Conservation (phyloP, 2,113 vertebrate species). For the Pelecanus crispus region DNA sequence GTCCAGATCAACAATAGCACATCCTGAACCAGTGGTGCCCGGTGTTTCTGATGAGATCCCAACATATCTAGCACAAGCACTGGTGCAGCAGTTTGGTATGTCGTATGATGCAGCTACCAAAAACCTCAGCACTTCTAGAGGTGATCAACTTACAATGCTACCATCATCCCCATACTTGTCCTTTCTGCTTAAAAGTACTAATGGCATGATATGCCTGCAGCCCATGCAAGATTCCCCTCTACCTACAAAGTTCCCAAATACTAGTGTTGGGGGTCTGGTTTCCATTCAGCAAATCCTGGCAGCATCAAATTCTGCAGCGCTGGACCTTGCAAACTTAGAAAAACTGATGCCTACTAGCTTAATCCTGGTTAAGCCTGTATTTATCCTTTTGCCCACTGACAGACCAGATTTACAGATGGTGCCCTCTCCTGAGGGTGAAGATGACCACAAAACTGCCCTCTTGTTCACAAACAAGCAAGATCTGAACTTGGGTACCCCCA, state of each 20-base stretch:
- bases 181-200: not conserved
- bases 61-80: not conserved
- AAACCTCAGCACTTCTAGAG: not conserved
- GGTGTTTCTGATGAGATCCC: not conserved
- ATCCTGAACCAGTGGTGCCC: accelerated
- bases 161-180: not conserved
- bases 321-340: not conserved
- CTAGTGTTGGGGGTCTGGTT: not conserved
- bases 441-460: not conserved
- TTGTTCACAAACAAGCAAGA: not conserved
- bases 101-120: not conserved
- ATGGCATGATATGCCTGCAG: slow-evolving; percentile 35
- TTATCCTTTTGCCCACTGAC: slow-evolving; percentile 10
- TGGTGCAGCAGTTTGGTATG: not conserved
- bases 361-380: slow-evolving; percentile 32
- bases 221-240: not conserved
- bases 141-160: not conserved
- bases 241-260: not conserved
- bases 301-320: not conserved
- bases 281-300: slow-evolving; percentile 36
- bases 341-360: not conserved
- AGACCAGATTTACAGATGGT: not conserved
- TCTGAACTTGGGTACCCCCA: not conserved
- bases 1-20: not conserved
- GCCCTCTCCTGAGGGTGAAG: not conserved